A percentile compares a stretch with the other conserved stretches of the same genome.
Evolutionary conservation across 2,113 vertebrate genomes (phyloP).

Genomic region (Gracilinanus agilis): DNA sequence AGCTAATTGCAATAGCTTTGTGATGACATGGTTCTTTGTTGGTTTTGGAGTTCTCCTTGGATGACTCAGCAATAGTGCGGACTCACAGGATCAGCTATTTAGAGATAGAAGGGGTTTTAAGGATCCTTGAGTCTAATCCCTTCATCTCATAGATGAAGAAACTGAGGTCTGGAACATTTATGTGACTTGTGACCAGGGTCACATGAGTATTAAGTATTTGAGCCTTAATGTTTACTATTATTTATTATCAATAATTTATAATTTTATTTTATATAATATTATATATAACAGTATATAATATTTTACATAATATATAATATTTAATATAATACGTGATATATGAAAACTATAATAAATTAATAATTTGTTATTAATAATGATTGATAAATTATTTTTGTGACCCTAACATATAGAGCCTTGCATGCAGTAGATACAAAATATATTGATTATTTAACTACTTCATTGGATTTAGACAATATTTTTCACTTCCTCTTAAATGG

Average conservation of each 20-base stretch:
- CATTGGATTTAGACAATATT: background rate
- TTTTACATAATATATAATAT: no score
- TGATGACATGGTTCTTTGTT: background rate
- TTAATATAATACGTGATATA: no score
- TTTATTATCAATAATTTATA: no score
- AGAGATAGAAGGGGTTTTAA: background rate
- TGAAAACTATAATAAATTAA: no score
- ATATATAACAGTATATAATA: no score
- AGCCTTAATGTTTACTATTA: no score
- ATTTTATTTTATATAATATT: no score
- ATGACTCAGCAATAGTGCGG: background rate
- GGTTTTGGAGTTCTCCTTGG: conserved; percentile 24
- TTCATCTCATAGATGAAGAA: background rate
- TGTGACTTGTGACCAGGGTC: background rate
- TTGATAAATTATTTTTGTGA: background rate
- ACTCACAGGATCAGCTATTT: background rate
- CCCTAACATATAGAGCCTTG: background rate
- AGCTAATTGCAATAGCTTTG: conserved; percentile 51
- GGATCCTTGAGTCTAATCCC: background rate
- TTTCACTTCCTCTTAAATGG: background rate
- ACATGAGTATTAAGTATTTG: background rate
- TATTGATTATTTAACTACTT: background rate
- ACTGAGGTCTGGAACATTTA: background rate
- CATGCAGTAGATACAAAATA: background rate
- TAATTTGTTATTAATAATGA: no score